These are phyloP conservation scores for Dryadula phaetusa DNA, from an alignment of 2,888 invertebrate genomes.

Conservation along the genomic window DNA sequence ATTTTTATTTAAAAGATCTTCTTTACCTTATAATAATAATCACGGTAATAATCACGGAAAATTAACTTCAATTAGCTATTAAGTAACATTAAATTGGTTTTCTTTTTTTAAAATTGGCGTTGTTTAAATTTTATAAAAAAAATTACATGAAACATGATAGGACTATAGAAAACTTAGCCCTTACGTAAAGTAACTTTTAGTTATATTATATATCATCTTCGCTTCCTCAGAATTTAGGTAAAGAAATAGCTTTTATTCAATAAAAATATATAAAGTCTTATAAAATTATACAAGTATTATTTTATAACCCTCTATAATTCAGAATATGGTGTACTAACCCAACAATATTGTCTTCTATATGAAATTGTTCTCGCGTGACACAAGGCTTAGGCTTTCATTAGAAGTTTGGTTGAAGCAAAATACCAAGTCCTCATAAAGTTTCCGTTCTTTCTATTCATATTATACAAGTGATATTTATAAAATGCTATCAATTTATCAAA, in stretches of 20 bases:
- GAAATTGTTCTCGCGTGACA: conserved; percentile 37
- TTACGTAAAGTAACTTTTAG: background rate
- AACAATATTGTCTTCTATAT: conserved; percentile 27
- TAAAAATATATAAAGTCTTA: conserved; percentile 4
- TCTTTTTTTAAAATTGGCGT: background rate
- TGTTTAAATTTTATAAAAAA: background rate
- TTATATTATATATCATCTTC: conserved; percentile 1
- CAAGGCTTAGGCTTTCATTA: conserved; percentile 29
- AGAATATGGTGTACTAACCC: background rate
- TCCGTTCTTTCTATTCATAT: conserved; percentile 12
- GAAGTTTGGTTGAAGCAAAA: conserved; percentile 21
- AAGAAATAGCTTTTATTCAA: background rate
- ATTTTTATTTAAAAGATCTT: background rate
- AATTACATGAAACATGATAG: background rate
- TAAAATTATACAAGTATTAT: conserved; percentile 7
- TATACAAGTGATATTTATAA: background rate
- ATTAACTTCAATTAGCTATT: background rate
- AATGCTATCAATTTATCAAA: background rate
- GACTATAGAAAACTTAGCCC: background rate
- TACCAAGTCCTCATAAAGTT: conserved; percentile 9
- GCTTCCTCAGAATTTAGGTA: background rate
- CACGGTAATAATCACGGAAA: too few species aligned
- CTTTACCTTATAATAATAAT: background rate
- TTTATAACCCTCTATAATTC: conserved; percentile 2
- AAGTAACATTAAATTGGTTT: background rate